Percentiles rank a stretch among this genome's conserved stretches.
Conservation (phyloP, 2,797 vertebrate genomes). For the Anabas testudineus region DNA sequence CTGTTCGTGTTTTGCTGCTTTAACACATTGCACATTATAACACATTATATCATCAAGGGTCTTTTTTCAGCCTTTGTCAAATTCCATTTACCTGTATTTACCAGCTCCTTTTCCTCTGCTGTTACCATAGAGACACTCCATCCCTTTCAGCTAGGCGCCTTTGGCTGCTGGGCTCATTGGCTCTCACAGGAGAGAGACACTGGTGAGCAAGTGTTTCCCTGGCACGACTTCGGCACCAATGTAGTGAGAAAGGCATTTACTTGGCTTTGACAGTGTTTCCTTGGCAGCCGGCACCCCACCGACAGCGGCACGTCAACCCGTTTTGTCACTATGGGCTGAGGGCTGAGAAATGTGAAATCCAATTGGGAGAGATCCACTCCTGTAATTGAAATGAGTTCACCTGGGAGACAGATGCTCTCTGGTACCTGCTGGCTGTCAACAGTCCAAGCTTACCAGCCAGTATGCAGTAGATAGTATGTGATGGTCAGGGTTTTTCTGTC, state of each 20-base stretch:
- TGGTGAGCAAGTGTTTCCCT: constrained; percentile 78
- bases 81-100: constrained; percentile 85
- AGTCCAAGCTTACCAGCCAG: constrained; percentile 32
- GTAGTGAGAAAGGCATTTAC: constrained; percentile 68
- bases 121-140: constrained; percentile 89
- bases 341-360: constrained; percentile 76
- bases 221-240: constrained; percentile 66
- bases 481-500: constrained; percentile 14
- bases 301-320: constrained; percentile 58
- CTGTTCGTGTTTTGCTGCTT: constrained; percentile 2
- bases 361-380: constrained; percentile 70
- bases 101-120: constrained; percentile 71
- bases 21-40: constrained; percentile 19
- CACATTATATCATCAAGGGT: constrained; percentile 57
- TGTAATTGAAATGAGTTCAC: constrained; percentile 84
- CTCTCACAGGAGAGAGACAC: constrained; percentile 74
- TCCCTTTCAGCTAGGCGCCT: constrained; percentile 81
- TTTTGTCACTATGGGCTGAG: constrained; percentile 74
- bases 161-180: constrained; percentile 80
- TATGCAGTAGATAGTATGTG: constrained; percentile 36
- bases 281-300: constrained; percentile 70
- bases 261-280: constrained; percentile 73
- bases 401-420: constrained; percentile 76
- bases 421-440: constrained; percentile 68
- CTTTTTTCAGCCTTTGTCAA: constrained; percentile 67